Conservation (phyloP, 2,113 vertebrate genomes). For the Spermophilus dauricus region DNA sequence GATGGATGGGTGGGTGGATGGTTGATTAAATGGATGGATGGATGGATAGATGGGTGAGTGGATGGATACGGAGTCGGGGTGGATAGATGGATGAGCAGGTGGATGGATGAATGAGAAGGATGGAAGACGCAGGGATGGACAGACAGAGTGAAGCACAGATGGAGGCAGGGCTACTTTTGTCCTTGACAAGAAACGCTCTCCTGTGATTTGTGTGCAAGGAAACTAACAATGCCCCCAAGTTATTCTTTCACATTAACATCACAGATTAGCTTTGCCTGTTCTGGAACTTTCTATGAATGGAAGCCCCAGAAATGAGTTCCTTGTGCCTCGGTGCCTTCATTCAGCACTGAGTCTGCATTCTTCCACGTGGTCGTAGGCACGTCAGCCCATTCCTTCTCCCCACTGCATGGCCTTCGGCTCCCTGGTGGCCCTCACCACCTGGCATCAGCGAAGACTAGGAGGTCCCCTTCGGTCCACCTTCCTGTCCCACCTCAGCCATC, state of each 20-base stretch:
- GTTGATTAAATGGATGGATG: too few species aligned
- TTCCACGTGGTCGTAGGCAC: accelerated
- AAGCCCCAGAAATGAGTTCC: neutral
- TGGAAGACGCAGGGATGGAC: neutral
- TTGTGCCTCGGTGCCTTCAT: neutral
- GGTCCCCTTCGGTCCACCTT: neutral
- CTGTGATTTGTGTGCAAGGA: neutral
- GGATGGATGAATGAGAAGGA: neutral
- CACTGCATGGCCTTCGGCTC: neutral
- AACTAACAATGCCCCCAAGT: neutral
- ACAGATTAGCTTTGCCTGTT: neutral
- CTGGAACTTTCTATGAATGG: neutral
- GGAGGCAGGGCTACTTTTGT: neutral
- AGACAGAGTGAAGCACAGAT: neutral
- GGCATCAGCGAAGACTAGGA: neutral
- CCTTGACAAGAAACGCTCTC: neutral
- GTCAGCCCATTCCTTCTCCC: neutral
- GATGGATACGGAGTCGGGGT: neutral
- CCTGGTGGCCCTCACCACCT: neutral
- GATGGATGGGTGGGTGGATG: neutral
- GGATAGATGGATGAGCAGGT: neutral
- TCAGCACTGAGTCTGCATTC: neutral
- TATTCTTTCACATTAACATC: neutral
- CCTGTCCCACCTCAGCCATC: neutral
- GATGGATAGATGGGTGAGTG: too few species aligned